Conservation (phyloP, 2,797 vertebrate species). For the Melanotaenia trifasciata region DNA sequence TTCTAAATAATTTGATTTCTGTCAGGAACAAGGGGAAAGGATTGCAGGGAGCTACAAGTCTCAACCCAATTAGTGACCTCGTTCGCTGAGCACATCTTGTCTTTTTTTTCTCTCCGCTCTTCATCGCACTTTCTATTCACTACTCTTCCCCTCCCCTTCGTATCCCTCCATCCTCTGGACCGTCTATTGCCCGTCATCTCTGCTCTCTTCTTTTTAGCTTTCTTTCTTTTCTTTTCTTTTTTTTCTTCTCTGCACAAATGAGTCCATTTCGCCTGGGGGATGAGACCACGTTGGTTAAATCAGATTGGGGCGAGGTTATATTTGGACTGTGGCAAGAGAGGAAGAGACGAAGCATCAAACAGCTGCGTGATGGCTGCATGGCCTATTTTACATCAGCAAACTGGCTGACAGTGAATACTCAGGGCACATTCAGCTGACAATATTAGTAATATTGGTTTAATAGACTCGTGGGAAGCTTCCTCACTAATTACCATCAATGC, state of each 20-base stretch:
- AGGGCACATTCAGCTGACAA: constrained; percentile 36
- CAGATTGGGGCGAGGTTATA: constrained; percentile 78
- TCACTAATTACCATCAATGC: constrained; percentile 35
- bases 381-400: constrained; percentile 77
- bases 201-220: constrained; percentile 16
- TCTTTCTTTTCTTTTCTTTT: constrained; percentile 15
- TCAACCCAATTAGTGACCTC: constrained; percentile 79
- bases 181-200: constrained; percentile 46
- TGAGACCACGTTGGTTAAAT: constrained; percentile 67
- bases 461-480: constrained; percentile 40
- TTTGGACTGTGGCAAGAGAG: constrained; percentile 69
- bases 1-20: constrained; percentile 72
- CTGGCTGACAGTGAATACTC: constrained; percentile 59
- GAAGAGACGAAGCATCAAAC: constrained; percentile 55
- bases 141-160: constrained; percentile 5
- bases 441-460: constrained; percentile 59
- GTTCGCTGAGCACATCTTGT: constrained; percentile 60
- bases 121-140: constrained; percentile 58
- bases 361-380: constrained; percentile 70
- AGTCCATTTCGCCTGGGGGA: constrained; percentile 70
- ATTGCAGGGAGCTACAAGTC: constrained; percentile 66
- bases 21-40: constrained; percentile 49
- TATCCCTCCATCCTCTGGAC: constrained; percentile 42
- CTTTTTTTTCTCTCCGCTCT: constrained; percentile 22
- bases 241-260: constrained; percentile 61